Conservation (phyloP, 2,113 vertebrate genomes). For the Hippocampus zosterae region DNA sequence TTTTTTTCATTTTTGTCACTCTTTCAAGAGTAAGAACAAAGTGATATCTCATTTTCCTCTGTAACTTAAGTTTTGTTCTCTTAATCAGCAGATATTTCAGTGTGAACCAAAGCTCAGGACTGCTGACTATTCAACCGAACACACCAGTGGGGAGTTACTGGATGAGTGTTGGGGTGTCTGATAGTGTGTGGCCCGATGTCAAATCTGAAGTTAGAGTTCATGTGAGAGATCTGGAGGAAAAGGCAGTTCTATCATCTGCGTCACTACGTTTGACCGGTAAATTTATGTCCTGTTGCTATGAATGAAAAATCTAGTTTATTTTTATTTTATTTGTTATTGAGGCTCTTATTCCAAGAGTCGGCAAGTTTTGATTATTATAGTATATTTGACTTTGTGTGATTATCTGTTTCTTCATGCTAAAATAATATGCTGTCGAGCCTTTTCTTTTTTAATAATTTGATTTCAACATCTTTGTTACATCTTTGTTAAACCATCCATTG, state of each 20-base stretch:
- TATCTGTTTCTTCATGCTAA: slow-evolving; percentile 55
- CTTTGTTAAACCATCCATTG: slow-evolving; percentile 35
- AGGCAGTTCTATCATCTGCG: slow-evolving; percentile 77
- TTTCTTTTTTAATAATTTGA: slow-evolving; percentile 14
- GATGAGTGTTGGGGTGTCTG: slow-evolving; percentile 79
- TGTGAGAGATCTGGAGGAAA: slow-evolving; percentile 76
- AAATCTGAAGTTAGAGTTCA: slow-evolving; percentile 78
- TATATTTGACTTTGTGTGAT: slow-evolving; percentile 55
- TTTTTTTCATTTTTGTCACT: too few species aligned
- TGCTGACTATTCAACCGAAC: slow-evolving; percentile 72
- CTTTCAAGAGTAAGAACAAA: too few species aligned
- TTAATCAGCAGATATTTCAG: slow-evolving; percentile 70
- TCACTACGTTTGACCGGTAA: slow-evolving; percentile 79
- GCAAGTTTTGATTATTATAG: slow-evolving; percentile 43
- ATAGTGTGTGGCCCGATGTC: slow-evolving; percentile 84
- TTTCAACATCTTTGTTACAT: slow-evolving; percentile 45
- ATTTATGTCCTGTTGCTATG: neutral
- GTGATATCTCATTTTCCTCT: slow-evolving; percentile 11
- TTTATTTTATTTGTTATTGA: slow-evolving; percentile 36
- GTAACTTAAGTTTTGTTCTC: slow-evolving; percentile 3
- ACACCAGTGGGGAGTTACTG: slow-evolving; percentile 76
- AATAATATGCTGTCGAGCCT: slow-evolving; percentile 57
- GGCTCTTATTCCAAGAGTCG: slow-evolving; percentile 39
- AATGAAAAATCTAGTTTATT: neutral
- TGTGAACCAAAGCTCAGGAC: slow-evolving; percentile 80